Conservation (phyloP, 37 sponge, comb jelly and placozoan species). For the Beroe forskalii region DNA sequence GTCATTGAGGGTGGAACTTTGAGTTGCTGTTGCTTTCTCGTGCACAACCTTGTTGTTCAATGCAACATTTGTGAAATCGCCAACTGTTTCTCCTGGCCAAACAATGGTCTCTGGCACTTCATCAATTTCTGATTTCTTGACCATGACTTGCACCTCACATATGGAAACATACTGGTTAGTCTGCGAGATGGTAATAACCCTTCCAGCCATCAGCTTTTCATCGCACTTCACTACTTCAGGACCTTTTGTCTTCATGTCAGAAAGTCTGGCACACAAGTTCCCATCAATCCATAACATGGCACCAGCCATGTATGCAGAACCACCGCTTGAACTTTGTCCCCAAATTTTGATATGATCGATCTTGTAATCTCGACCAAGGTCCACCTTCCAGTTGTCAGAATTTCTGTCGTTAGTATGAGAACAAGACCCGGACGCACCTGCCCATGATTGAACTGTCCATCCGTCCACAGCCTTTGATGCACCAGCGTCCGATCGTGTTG, state of each 20-base stretch:
- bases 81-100: slow-evolving; percentile 29
- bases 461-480: slow-evolving; percentile 49
- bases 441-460: slow-evolving; percentile 15
- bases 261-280: not conserved
- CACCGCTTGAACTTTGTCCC: not conserved
- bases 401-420: not conserved
- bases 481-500: not conserved
- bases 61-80: slow-evolving; percentile 15
- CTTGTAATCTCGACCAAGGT: slow-evolving; percentile 40
- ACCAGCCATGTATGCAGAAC: not conserved
- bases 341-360: slow-evolving; percentile 10
- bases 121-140: slow-evolving; percentile 16
- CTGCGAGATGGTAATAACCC: not conserved
- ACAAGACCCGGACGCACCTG: not conserved
- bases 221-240: not conserved
- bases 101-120: not conserved
- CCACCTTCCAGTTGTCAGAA: slow-evolving; percentile 24
- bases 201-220: not conserved
- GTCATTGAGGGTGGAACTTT: not conserved
- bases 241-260: slow-evolving; percentile 22
- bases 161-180: not conserved
- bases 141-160: slow-evolving; percentile 56
- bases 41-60: not conserved
- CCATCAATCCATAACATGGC: not conserved
- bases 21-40: not conserved